A percentile compares a stretch with the other conserved stretches of the same genome.
These are phyloP conservation scores for Ectropis grisescens DNA, from an alignment of 1,140 invertebrate species.

Conservation along the genomic window DNA sequence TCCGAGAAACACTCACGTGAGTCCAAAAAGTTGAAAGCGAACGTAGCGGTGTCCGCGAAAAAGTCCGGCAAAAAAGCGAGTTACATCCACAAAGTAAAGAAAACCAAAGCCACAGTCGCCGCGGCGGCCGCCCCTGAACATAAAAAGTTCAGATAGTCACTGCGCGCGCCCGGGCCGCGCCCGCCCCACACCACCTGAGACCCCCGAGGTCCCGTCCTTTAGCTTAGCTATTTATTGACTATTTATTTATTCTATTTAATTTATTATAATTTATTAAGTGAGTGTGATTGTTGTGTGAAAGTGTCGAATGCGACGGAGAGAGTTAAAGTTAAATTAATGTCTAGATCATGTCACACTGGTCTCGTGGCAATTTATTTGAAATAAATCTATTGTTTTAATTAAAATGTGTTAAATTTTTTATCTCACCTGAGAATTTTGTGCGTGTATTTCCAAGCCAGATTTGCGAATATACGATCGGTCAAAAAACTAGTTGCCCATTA, in stretches of 20 bases:
- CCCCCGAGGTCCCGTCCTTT: constrained; percentile 51
- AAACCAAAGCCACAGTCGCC: constrained; percentile 59
- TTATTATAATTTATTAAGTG: constrained; percentile 69
- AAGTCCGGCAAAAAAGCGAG: constrained; percentile 71
- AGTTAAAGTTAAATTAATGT: constrained; percentile 67
- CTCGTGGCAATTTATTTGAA: constrained; percentile 66
- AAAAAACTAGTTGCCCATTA: constrained; percentile 45
- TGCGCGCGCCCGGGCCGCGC: constrained; percentile 31
- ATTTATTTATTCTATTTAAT: constrained; percentile 68
- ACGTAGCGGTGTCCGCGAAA: constrained; percentile 65
- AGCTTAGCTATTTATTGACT: constrained; percentile 69
- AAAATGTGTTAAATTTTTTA: constrained; percentile 57
- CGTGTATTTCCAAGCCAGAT: constrained; percentile 15
- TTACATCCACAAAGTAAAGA: constrained; percentile 59
- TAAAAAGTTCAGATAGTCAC: constrained; percentile 70
- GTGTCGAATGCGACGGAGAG: constrained; percentile 54
- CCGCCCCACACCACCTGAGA: constrained; percentile 56
- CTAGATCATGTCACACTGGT: constrained; percentile 68
- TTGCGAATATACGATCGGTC: constrained; percentile 37
- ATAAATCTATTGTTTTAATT: constrained; percentile 68
- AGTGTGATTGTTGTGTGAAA: constrained; percentile 61
- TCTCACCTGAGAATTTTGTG: constrained; percentile 47
- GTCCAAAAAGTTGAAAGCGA: constrained; percentile 78
- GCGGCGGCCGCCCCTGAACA: constrained; percentile 50
- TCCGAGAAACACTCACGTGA: constrained; percentile 78